A percentile compares a stretch with the other conserved stretches of the same genome.
These are phyloP conservation scores for Pachymerium ferrugineum DNA, from an alignment of 2,888 invertebrate species.

Conservation along the genomic window DNA sequence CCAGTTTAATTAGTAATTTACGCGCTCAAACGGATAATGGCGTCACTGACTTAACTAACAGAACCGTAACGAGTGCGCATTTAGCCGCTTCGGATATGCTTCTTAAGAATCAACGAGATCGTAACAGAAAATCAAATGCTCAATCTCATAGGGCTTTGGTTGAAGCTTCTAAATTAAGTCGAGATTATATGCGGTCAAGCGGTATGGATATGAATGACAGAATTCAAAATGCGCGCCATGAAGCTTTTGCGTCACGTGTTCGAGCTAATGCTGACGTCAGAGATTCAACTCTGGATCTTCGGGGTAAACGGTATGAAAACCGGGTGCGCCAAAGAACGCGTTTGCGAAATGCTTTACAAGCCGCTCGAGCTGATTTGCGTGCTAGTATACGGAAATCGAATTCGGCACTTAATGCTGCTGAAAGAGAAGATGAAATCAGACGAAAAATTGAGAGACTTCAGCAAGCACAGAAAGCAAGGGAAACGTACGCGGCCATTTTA, in stretches of 20 bases:
- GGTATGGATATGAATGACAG: not conserved
- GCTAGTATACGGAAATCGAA: not conserved
- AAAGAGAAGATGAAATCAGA: not conserved
- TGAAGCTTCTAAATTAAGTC: not conserved
- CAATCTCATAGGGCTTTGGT: not conserved
- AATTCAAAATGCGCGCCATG: slow-evolving; percentile 25
- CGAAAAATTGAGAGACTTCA: not conserved
- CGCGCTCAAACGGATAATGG: not conserved
- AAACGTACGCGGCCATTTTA: slow-evolving; percentile 23
- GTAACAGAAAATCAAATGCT: not conserved
- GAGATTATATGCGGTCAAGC: slow-evolving; percentile 5
- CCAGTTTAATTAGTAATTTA: not conserved
- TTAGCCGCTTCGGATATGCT: not conserved
- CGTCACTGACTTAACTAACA: not conserved
- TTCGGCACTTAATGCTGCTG: not conserved
- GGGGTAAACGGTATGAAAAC: not conserved
- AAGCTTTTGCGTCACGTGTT: not conserved
- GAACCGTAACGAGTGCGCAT: not conserved
- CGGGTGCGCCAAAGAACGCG: not conserved
- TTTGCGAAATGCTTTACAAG: slow-evolving; percentile 14
- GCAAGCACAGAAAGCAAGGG: not conserved
- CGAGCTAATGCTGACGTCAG: slow-evolving; percentile 9
- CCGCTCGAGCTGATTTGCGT: not conserved
- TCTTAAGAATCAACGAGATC: slow-evolving; percentile 10
- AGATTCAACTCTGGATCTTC: not conserved